A percentile compares a stretch with the other conserved stretches of the same genome.
These are phyloP conservation scores for Caenorhabditis doughertyi DNA, from an alignment of 2,888 invertebrate genomes.

Conservation along the genomic window DNA sequence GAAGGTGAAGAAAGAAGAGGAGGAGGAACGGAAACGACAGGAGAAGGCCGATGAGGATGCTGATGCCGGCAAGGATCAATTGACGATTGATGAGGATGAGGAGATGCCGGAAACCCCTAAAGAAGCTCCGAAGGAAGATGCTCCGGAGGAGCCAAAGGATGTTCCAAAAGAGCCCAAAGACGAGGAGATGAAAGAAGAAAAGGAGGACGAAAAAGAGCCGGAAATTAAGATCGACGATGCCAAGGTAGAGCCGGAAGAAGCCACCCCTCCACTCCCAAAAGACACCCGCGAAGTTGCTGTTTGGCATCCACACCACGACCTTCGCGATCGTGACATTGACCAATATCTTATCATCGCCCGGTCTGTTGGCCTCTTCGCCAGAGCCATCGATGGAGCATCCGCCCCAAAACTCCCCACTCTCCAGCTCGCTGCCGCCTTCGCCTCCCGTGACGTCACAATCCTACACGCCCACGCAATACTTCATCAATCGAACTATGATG, in stretches of 20 bases:
- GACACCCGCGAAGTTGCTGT: constrained; percentile 87
- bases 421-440: constrained; percentile 99
- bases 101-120: constrained; percentile 21
- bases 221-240: constrained; percentile 24
- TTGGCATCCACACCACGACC: constrained; percentile 94
- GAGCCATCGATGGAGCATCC: constrained; percentile 98
- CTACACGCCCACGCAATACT: constrained; percentile 99
- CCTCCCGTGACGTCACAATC: constrained; percentile 97
- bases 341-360: constrained; percentile 93
- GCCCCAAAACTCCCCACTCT: constrained; percentile 98
- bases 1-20: constrained; percentile 58
- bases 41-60: constrained; percentile 44
- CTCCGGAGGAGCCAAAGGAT: too few relatives aligned
- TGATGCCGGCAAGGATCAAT: constrained; percentile 29
- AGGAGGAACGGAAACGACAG: constrained; percentile 33
- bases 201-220: constrained; percentile 28
- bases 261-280: not conserved
- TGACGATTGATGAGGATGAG: constrained; percentile 67
- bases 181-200: constrained; percentile 40
- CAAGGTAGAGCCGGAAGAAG: not conserved
- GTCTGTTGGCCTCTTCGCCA: constrained; percentile 98
- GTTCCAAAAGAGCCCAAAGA: too few relatives aligned
- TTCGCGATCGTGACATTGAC: constrained; percentile 97
- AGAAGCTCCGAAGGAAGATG: not conserved
- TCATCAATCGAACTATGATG: constrained; percentile 93